Evolutionary conservation across 2,888 invertebrate genomes (phyloP).

Genomic region (Helobdella robusta): DNA sequence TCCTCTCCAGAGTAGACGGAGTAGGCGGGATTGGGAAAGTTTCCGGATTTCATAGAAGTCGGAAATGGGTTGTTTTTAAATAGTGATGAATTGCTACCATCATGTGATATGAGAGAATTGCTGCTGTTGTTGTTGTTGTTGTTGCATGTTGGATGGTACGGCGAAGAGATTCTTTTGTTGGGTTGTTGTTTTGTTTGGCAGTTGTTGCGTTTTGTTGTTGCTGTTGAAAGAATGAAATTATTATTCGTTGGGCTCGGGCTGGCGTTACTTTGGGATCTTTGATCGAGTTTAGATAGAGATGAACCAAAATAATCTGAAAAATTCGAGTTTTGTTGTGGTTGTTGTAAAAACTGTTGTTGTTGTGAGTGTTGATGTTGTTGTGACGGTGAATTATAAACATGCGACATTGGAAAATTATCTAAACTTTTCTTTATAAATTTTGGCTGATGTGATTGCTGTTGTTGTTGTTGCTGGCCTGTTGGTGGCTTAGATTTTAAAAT

Average conservation of each 20-base stretch:
- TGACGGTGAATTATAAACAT: not conserved
- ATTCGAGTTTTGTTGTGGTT: not conserved
- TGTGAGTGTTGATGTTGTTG: not conserved
- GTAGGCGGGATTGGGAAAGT: not conserved
- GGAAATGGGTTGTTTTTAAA: not conserved
- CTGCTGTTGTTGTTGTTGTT: not conserved
- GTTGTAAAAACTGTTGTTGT: not conserved
- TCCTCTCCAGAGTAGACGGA: slow-evolving; percentile 1
- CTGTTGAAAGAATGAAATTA: too few species aligned
- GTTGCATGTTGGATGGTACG: not conserved
- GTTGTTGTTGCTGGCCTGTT: slow-evolving; percentile 12
- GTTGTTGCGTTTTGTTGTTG: too few species aligned
- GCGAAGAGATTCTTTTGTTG: too few species aligned
- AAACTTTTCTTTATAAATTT: not conserved
- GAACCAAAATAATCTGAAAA: too few species aligned
- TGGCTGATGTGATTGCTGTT: not conserved
- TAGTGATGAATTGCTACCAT: not conserved
- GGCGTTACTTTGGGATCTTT: too few species aligned
- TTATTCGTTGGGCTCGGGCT: too few species aligned
- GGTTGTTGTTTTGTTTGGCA: too few species aligned
- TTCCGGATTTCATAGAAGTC: not conserved
- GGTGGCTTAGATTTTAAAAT: not conserved
- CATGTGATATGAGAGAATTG: not conserved
- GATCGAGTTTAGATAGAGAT: too few species aligned
- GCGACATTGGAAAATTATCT: not conserved